A percentile compares a stretch with the other conserved stretches of the same genome.
Conservation (phyloP, 2,888 invertebrate species). For the Halictus quadricinctus region DNA sequence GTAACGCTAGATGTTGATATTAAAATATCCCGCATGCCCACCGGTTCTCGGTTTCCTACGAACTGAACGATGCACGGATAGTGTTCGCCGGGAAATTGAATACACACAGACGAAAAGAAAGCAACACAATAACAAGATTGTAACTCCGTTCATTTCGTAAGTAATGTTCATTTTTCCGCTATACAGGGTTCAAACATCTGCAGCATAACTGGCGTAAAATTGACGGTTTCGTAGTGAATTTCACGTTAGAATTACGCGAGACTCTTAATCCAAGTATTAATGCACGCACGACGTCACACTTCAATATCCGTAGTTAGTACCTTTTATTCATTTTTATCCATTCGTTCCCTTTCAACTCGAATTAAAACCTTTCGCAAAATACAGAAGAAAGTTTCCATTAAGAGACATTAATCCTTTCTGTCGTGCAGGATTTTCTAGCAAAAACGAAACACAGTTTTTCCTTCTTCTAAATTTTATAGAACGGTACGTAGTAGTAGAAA, state of each 20-base stretch:
- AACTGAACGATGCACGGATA: conserved; percentile 53
- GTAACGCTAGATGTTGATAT: conserved; percentile 59
- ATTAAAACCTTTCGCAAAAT: not conserved
- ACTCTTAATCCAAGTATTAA: not conserved
- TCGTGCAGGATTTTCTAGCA: not conserved
- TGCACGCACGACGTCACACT: not conserved
- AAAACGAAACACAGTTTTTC: not conserved
- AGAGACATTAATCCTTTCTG: not conserved
- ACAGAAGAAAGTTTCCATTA: not conserved
- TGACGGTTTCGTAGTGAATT: not conserved
- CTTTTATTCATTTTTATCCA: not conserved
- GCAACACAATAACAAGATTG: conserved; percentile 42
- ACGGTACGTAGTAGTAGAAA: not conserved
- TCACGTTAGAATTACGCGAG: not conserved
- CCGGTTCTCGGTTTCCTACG: conserved; percentile 54
- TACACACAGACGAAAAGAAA: conserved; percentile 54
- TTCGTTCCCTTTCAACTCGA: not conserved
- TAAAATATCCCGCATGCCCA: conserved; percentile 65
- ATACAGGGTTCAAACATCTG: not conserved
- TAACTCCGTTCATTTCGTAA: conserved; percentile 11
- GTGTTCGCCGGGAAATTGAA: conserved; percentile 60
- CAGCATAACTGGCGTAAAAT: not conserved
- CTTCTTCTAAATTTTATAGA: not conserved
- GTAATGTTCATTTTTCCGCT: conserved; percentile 12
- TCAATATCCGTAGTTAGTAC: not conserved